Base-by-base conservation (phyloP, 2,888 invertebrate genomes). In the Macropis europaea region DNA sequence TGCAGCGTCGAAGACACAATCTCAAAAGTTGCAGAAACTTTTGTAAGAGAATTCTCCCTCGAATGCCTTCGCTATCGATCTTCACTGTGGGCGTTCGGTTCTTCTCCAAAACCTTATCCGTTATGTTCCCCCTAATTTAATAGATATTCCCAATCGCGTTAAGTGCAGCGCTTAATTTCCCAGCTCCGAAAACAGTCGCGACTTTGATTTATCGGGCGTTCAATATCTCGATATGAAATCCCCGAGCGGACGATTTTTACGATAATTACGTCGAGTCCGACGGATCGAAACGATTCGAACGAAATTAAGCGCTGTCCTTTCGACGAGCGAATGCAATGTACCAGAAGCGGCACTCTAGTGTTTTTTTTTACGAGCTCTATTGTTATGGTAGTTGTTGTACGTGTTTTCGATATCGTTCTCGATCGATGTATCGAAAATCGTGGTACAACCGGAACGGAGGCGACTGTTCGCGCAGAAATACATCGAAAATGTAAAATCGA, bases 101-200 rank as follows among this genome's bases (percentile, higher is more conserved):
- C 56, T 52, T 64, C 34, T 28, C 57, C 40, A 9, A n/a, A n/a
- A 22, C 48, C 40, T 52, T 63, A 59, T 62, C 59, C 42, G 38
- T 72, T 60, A 68, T 45, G 59, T 62, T 54, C 57, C 57, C 53
- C 34, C 56, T 66, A 50, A 76, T 70, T 67, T 50, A 38, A 71
- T 71, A 70, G 64, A 70, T 52, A 61, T 48, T 47, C 56, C 71
- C 74, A 76, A 74, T 76, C 74, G 70, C 59, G 70, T 53, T 74
- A 74, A 76, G 74, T 74, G 76, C 66, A 67, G 43, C 42, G 62
- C 62, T 74, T 74, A 67, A 74, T 76, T 73, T 63, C 34, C 54
- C 28, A 5, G 7, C 36, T 19, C 26, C 30, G 19, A 57, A 57
- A 57, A 57, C 57, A 57, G 45, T 45, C 45, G 57, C 36, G 26